Evolutionary conservation across 1,140 invertebrate species (phyloP).

Genomic region (Lerema accius): DNA sequence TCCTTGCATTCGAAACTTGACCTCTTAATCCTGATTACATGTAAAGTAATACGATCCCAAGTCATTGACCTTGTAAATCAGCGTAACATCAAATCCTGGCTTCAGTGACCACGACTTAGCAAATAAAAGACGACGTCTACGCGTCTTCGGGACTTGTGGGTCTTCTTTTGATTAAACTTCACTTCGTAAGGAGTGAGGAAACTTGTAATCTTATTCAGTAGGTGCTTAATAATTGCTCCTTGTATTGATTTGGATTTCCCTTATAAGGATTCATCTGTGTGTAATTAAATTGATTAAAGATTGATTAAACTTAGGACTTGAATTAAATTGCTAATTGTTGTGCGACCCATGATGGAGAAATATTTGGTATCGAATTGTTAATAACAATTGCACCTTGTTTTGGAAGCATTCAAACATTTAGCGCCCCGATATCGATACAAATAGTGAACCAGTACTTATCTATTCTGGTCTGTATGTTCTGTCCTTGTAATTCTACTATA

Average conservation of each 20-base stretch:
- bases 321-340: too few relatives aligned
- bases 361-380: too few relatives aligned
- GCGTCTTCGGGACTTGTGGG: not conserved
- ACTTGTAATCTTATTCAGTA: not conserved
- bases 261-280: not conserved
- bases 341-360: too few relatives aligned
- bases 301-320: too few relatives aligned
- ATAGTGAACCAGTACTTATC: too few relatives aligned
- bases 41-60: not conserved
- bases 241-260: not conserved
- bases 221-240: not conserved
- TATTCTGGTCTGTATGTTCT: too few relatives aligned
- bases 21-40: not conserved
- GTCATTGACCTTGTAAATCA: not conserved
- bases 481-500: too few relatives aligned
- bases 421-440: too few relatives aligned
- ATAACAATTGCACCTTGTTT: too few relatives aligned
- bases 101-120: not conserved
- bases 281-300: too few relatives aligned
- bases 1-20: not conserved
- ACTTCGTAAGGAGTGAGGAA: not conserved
- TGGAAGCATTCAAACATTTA: too few relatives aligned
- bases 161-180: constrained; percentile 12
- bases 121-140: not conserved
- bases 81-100: not conserved